phyloP scores from a whole-genome alignment of 2,113 vertebrate genomes.

The Capreolus pygargus region DNA sequence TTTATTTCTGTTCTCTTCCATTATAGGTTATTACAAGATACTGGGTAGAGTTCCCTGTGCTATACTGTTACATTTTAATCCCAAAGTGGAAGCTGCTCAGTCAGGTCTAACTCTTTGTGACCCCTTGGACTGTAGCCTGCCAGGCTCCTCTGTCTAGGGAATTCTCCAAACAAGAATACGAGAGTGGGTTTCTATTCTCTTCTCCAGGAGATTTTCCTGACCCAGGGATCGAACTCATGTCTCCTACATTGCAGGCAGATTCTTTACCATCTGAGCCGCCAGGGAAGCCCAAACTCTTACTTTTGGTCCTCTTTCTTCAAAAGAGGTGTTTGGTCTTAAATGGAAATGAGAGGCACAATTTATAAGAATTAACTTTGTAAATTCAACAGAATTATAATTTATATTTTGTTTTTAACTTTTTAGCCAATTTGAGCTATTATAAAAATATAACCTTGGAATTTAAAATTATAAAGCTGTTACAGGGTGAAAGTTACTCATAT shows the following conservation, averaged over 20 bases:
- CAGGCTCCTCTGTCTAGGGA: background rate
- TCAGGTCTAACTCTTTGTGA: background rate
- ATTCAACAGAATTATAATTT: slow-evolving; percentile 19
- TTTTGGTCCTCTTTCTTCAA: background rate
- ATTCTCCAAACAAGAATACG: background rate
- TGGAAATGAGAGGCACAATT: background rate
- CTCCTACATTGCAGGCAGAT: background rate
- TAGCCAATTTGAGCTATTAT: slow-evolving; percentile 11
- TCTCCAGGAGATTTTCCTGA: background rate
- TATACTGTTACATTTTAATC: background rate
- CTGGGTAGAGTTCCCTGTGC: background rate
- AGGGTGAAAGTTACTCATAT: slow-evolving; percentile 33
- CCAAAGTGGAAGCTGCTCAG: background rate
- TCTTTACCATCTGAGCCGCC: background rate
- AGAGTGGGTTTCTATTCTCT: background rate
- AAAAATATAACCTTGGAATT: background rate
- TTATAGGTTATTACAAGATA: background rate
- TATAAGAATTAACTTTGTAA: background rate
- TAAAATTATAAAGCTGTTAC: slow-evolving; percentile 29
- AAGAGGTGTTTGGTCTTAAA: background rate
- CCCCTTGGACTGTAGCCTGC: background rate
- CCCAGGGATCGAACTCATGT: background rate
- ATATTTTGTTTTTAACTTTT: slow-evolving; percentile 21
- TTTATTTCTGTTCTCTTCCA: background rate
- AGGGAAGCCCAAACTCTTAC: background rate